Conservation (phyloP, 2,113 vertebrate species). For the Synodontis membranacea region DNA sequence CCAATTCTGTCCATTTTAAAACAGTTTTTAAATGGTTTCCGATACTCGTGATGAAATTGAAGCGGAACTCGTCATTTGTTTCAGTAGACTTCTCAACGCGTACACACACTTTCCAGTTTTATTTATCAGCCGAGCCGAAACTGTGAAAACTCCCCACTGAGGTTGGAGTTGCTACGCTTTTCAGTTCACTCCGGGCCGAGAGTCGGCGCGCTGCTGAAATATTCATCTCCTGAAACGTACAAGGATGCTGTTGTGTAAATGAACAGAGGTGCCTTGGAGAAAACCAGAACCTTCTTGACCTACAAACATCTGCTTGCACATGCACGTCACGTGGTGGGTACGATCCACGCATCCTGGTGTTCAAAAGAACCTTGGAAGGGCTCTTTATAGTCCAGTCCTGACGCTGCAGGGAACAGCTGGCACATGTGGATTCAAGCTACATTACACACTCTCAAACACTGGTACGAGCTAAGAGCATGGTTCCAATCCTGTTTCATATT, state of each 20-base stretch:
- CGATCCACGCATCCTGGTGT: not conserved
- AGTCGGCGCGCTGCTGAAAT: constrained; percentile 30
- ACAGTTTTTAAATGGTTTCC: not conserved
- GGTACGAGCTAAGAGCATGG: not conserved
- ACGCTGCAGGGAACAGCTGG: not conserved
- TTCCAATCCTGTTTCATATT: constrained; percentile 34
- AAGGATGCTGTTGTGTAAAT: constrained; percentile 36
- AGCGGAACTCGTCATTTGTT: not conserved
- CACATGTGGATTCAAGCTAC: constrained; percentile 6
- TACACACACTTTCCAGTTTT: not conserved
- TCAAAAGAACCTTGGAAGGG: not conserved
- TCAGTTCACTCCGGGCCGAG: constrained; percentile 25
- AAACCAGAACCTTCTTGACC: constrained; percentile 15
- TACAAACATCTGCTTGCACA: constrained; percentile 46
- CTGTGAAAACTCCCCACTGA: constrained; percentile 20
- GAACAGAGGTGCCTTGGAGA: constrained; percentile 6
- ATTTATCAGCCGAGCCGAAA: constrained; percentile 20
- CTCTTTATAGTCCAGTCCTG: constrained; percentile 43
- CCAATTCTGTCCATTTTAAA: not conserved
- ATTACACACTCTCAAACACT: constrained; percentile 3
- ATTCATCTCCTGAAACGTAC: constrained; percentile 38
- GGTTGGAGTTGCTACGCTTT: constrained; percentile 16
- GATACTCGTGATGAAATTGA: not conserved
- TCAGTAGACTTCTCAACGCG: not conserved
- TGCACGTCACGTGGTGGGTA: constrained; percentile 45